Evolutionary conservation across 2,797 vertebrate species (phyloP).

Genomic region (Clarias fuscus): DNA sequence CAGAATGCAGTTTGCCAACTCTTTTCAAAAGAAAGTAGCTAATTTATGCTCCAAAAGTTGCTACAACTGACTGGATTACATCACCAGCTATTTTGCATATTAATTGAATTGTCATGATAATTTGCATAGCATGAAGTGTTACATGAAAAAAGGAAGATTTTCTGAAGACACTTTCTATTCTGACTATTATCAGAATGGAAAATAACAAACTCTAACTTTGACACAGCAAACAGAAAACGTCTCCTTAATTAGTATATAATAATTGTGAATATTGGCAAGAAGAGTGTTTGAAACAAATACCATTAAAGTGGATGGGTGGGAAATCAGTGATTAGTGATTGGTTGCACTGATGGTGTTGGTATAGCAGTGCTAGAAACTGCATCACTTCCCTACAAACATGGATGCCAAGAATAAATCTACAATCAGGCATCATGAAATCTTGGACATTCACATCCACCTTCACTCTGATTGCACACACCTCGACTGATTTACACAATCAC

Average conservation of each 20-base stretch:
- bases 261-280: background rate
- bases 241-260: background rate
- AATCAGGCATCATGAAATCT: background rate
- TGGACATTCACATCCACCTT: background rate
- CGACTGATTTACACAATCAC: too few species aligned
- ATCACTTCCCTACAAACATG: background rate
- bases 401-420: background rate
- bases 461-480: too few species aligned
- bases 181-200: background rate
- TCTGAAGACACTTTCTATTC: background rate
- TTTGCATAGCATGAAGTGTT: background rate
- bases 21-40: slow-evolving; percentile 1
- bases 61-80: background rate
- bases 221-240: background rate
- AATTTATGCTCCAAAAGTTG: background rate
- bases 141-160: background rate
- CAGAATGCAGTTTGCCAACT: slow-evolving; percentile 4
- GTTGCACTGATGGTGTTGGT: too few species aligned
- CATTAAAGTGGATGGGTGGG: background rate
- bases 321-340: too few species aligned
- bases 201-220: background rate
- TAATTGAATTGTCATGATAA: background rate
- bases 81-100: background rate
- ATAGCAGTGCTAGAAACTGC: too few species aligned
- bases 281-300: background rate